Evolutionary conservation across 2,797 vertebrate species (phyloP).

Genomic region (Liparis tanakae): DNA sequence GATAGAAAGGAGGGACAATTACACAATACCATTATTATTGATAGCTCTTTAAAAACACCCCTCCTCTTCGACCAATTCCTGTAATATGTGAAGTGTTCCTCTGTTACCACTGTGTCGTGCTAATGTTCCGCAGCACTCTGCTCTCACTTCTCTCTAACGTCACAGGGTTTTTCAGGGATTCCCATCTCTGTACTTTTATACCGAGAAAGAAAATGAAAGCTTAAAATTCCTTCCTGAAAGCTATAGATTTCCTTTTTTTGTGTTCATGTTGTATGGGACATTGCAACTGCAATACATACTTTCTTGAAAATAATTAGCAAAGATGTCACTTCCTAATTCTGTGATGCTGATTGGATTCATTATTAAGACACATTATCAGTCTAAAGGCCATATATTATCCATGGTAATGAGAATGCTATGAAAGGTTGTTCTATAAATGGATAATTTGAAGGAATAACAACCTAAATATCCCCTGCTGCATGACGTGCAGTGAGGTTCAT

Average conservation of each 20-base stretch:
- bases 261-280: background rate
- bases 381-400: background rate
- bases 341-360: background rate
- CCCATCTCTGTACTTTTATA: background rate
- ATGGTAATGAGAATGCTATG: background rate
- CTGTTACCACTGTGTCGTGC: slow-evolving; percentile 21
- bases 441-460: background rate
- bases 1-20: background rate
- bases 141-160: background rate
- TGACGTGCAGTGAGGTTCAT: too few relatives aligned
- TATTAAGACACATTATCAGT: background rate
- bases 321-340: background rate
- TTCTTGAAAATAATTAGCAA: background rate
- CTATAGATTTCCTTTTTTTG: background rate
- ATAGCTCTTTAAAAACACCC: background rate
- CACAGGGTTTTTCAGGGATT: slow-evolving; percentile 21
- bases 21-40: background rate
- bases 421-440: background rate
- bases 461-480: background rate
- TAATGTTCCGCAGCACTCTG: background rate
- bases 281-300: background rate
- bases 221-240: background rate
- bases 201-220: slow-evolving; percentile 1
- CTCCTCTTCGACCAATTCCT: background rate
- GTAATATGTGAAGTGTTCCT: slow-evolving; percentile 1